Evolutionary conservation across 2,113 vertebrate species (phyloP).

Genomic region (Tetraodon nigroviridis): DNA sequence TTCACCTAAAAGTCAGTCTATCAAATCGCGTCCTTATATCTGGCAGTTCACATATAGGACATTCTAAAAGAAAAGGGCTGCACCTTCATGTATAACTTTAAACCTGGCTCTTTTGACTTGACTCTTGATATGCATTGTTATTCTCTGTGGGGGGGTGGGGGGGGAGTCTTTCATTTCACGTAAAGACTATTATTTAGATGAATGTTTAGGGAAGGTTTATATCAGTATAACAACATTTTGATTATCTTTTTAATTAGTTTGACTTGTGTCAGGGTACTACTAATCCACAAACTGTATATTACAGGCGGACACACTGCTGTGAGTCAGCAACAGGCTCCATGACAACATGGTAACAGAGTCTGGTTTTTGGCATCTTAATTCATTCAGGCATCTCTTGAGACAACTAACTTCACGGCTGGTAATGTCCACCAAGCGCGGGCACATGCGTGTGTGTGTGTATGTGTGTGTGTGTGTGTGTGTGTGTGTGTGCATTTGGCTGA

Average conservation of each 20-base stretch:
- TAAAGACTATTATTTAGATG: no score
- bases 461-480: neutral
- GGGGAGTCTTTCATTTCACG: no score
- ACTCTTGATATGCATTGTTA: no score
- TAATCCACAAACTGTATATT: conserved; percentile 1
- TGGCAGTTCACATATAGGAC: conserved; percentile 35
- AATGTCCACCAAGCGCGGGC: conserved; percentile 21
- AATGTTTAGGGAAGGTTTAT: no score
- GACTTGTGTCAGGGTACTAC: no score
- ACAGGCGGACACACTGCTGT: conserved; percentile 19
- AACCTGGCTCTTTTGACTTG: no score
- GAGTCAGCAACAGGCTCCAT: conserved; percentile 44
- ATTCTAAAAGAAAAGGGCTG: conserved; percentile 13
- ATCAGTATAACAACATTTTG: no score
- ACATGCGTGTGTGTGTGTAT: neutral
- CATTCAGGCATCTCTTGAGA: conserved; percentile 54
- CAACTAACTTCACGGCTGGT: conserved; percentile 33
- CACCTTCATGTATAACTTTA: neutral
- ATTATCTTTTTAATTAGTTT: no score
- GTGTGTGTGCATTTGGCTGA: neutral
- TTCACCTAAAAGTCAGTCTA: conserved; percentile 53
- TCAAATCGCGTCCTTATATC: conserved; percentile 36
- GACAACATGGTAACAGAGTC: conserved; percentile 33
- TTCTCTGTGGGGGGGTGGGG: no score
- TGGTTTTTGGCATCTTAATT: conserved; percentile 57